These are phyloP conservation scores for Nyctereutes procyonoides DNA, from an alignment of 2,113 vertebrate genomes.

Conservation along the genomic window DNA sequence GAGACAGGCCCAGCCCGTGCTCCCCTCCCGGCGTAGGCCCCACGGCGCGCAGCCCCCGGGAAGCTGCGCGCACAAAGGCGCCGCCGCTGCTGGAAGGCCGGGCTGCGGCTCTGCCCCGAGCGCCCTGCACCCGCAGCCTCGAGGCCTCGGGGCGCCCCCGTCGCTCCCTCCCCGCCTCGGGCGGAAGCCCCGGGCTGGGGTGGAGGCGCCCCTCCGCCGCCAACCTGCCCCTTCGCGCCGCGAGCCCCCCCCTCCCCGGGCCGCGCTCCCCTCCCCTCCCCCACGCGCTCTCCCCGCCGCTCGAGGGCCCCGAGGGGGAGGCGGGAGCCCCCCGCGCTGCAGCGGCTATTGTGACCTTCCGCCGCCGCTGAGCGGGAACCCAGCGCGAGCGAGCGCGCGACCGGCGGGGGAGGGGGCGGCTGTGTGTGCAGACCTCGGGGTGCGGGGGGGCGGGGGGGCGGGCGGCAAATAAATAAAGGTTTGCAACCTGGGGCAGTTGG, in stretches of 20 bases:
- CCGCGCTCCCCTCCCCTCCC: constrained; percentile 71
- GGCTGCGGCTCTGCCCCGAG: neutral
- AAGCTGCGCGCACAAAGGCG: constrained; percentile 47
- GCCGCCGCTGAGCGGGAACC: constrained; percentile 43
- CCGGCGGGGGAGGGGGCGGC: constrained; percentile 50
- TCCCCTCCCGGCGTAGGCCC: neutral
- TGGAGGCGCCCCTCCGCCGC: neutral
- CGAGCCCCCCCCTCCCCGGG: neutral
- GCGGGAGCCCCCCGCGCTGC: constrained; percentile 58
- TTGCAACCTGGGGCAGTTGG: constrained; percentile 64
- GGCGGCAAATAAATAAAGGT: constrained; percentile 68
- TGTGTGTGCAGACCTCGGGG: constrained; percentile 52
- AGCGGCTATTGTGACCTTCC: constrained; percentile 80
- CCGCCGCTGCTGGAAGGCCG: neutral
- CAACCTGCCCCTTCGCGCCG: neutral
- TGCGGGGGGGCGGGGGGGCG: constrained; percentile 26
- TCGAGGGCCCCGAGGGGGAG: constrained; percentile 47
- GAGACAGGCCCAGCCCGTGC: neutral
- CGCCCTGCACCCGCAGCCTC: neutral
- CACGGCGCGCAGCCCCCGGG: neutral
- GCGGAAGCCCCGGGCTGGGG: neutral
- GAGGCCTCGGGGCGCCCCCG: neutral
- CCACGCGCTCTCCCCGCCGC: constrained; percentile 63
- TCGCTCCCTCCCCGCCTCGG: neutral
- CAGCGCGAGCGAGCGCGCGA: constrained; percentile 38